Percentiles rank a stretch among this genome's conserved stretches.
phyloP scores from a whole-genome alignment of 2,888 invertebrate species.

The Metellina segmentata region DNA sequence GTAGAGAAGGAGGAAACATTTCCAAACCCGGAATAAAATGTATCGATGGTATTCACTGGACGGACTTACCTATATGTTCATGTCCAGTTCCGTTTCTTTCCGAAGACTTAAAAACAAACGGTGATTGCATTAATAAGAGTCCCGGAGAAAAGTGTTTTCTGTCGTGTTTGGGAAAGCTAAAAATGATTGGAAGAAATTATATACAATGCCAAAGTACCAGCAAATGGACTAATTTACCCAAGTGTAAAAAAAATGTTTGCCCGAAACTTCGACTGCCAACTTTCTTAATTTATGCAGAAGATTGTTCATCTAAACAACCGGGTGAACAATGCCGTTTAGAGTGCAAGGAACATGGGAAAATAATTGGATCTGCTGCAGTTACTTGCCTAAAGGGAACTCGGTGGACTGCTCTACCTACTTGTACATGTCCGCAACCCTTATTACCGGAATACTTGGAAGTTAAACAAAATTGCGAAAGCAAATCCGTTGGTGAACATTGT shows the following conservation, averaged over 20 bases:
- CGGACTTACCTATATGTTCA: neutral
- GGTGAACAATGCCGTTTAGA: neutral
- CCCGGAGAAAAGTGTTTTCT: constrained; percentile 8
- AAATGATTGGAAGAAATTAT: neutral
- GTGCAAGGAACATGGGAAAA: neutral
- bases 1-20: constrained; percentile 23
- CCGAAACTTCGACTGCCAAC: neutral
- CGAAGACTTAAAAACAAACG: neutral
- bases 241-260: constrained; percentile 18
- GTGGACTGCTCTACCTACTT: constrained; percentile 24
- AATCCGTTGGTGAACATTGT: constrained; percentile 3
- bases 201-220: constrained; percentile 4
- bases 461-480: constrained; percentile 4
- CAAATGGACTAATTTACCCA: constrained; percentile 18
- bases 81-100: constrained; percentile 15
- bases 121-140: neutral
- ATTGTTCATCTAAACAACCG: neutral
- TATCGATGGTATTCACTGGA: constrained; percentile 9
- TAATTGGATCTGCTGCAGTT: neutral
- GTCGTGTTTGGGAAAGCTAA: neutral
- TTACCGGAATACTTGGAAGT: neutral
- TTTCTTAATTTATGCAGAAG: neutral
- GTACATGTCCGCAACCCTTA: constrained; percentile 27
- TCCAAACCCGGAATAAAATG: constrained; percentile 29
- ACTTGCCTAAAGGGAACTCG: neutral